A percentile compares a stretch with the other conserved stretches of the same genome.
Conservation (phyloP, 2,113 vertebrate genomes). For the Fukomys damarensis region DNA sequence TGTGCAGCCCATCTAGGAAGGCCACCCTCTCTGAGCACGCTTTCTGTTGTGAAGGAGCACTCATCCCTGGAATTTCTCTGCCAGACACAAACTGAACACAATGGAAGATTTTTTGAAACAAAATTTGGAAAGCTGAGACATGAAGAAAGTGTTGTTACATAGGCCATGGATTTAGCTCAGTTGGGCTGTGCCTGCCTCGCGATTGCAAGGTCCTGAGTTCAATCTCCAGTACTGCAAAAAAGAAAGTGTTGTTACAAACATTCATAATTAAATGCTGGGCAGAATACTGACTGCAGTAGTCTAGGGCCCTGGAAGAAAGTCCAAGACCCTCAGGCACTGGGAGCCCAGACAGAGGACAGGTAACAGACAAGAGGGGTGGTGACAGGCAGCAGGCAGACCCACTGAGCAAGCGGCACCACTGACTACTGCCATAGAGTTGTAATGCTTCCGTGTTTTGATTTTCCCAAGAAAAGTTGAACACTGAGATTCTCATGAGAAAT, state of each 20-base stretch:
- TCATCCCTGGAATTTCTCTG: not conserved
- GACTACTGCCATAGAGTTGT: not conserved
- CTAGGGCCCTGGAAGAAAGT: not conserved
- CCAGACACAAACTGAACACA: not conserved
- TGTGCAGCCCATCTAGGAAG: not conserved
- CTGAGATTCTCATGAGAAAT: not conserved
- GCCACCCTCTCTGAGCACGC: not conserved
- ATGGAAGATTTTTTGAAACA: not conserved
- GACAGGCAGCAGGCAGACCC: rapidly evolving
- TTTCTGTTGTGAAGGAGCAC: not conserved
- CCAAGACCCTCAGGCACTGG: not conserved
- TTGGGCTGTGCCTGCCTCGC: too few relatives aligned
- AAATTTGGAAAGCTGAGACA: not conserved
- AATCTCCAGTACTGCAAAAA: too few relatives aligned
- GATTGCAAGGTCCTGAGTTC: too few relatives aligned
- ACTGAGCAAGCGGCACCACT: rapidly evolving
- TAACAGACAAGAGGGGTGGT: rapidly evolving
- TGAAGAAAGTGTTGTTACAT: not conserved
- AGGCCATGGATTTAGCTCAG: too few relatives aligned
- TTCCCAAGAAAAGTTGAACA: not conserved
- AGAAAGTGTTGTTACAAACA: not conserved
- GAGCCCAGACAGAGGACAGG: not conserved
- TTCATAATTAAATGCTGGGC: not conserved
- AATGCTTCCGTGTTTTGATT: not conserved
- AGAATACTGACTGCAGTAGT: not conserved